Percentiles rank a stretch among this genome's conserved stretches.
phyloP scores from a whole-genome alignment of 2,797 vertebrate species.

The Melanotaenia trifasciata region DNA sequence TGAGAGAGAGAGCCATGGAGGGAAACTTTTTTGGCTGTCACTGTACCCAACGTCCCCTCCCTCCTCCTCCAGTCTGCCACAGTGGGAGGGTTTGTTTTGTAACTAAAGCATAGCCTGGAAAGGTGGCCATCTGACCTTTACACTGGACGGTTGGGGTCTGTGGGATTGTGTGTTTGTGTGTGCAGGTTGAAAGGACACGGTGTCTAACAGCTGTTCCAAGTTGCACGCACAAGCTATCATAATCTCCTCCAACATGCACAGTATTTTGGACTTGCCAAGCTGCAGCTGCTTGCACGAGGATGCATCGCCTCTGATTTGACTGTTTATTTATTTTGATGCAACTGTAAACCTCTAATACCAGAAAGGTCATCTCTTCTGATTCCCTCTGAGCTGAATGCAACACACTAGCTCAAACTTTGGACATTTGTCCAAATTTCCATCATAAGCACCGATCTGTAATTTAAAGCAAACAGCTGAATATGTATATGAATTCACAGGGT shows the following conservation, averaged over 20 bases:
- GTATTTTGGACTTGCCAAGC: constrained; percentile 4
- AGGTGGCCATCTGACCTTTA: constrained; percentile 75
- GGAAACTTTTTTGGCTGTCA: constrained; percentile 28
- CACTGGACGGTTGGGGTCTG: constrained; percentile 11
- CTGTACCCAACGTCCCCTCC: constrained; percentile 10
- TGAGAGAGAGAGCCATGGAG: background rate
- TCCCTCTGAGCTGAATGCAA: background rate
- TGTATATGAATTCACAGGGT: background rate
- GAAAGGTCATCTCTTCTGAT: constrained; percentile 46
- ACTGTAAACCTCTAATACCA: constrained; percentile 21
- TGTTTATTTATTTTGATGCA: constrained; percentile 33
- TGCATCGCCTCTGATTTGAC: constrained; percentile 23
- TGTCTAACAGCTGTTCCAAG: constrained; percentile 69
- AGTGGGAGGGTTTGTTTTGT: constrained; percentile 78
- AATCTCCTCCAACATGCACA: constrained; percentile 9
- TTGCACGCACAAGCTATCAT: constrained; percentile 6
- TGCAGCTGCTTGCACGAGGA: background rate
- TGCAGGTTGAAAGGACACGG: constrained; percentile 33
- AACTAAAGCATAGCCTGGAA: constrained; percentile 64
- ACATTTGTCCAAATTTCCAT: too few species aligned
- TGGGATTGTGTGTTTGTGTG: constrained; percentile 16
- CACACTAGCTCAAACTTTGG: background rate
- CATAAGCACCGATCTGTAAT: background rate
- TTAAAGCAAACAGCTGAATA: background rate
- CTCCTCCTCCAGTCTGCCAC: background rate